A percentile compares a stretch with the other conserved stretches of the same genome.
Evolutionary conservation across 2,113 vertebrate species (phyloP).

Genomic region (Gymnarchus niloticus): DNA sequence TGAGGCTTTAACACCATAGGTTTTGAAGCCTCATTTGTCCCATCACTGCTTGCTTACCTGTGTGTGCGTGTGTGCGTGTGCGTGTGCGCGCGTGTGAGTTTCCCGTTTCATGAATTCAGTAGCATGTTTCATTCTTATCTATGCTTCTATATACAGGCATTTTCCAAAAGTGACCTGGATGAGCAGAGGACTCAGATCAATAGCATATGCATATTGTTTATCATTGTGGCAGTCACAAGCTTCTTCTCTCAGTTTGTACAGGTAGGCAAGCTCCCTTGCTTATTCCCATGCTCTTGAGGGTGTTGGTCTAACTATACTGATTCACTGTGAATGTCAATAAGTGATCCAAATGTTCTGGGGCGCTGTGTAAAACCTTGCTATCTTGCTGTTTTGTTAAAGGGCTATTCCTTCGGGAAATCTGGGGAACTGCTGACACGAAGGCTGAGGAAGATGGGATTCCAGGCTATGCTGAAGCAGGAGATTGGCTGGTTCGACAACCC

Average conservation of each 20-base stretch:
- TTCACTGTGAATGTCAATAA: not conserved
- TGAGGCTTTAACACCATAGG: too few species aligned
- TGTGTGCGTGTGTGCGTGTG: too few species aligned
- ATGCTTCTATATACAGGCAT: constrained; percentile 51
- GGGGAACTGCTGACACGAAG: constrained; percentile 66
- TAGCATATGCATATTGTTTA: constrained; percentile 59
- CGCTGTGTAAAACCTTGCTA: not conserved
- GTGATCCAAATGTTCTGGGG: not conserved
- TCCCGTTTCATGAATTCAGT: not conserved
- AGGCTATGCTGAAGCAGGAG: constrained; percentile 65
- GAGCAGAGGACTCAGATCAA: constrained; percentile 55
- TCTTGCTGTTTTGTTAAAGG: constrained; percentile 42
- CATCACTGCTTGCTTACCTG: too few species aligned
- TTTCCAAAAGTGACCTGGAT: constrained; percentile 50
- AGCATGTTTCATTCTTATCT: not conserved
- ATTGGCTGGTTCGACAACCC: constrained; percentile 67
- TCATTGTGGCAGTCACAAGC: constrained; percentile 51
- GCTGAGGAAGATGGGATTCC: constrained; percentile 63
- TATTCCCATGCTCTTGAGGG: not conserved
- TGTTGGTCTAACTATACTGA: not conserved
- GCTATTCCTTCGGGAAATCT: constrained; percentile 65
- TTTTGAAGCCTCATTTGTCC: too few species aligned
- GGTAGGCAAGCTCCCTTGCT: constrained; percentile 43
- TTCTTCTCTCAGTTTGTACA: constrained; percentile 65
- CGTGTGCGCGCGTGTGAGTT: too few species aligned